These are phyloP conservation scores for Ruditapes philippinarum DNA, from an alignment of 1,140 invertebrate genomes.

Conservation along the genomic window DNA sequence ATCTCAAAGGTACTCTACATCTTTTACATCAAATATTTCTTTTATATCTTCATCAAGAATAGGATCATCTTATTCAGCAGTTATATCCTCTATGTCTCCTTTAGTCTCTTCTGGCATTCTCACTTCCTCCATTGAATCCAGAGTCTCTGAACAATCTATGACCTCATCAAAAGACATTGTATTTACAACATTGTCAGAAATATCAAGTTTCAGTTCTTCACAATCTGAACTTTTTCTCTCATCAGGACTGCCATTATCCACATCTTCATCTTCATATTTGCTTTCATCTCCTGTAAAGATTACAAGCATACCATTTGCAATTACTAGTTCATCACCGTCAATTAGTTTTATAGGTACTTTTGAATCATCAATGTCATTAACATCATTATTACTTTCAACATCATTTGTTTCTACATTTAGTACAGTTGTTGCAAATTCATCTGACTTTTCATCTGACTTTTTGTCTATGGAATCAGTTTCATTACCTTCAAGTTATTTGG, in stretches of 20 bases:
- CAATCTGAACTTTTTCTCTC: background rate
- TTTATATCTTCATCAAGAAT: background rate
- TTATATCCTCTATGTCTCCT: too few species aligned
- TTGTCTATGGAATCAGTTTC: background rate
- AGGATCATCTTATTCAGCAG: too few species aligned
- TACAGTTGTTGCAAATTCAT: background rate
- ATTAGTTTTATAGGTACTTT: background rate
- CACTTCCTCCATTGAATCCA: too few species aligned
- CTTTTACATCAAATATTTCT: background rate
- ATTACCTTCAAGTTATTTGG: too few species aligned
- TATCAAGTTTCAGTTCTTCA: background rate
- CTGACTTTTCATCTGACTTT: background rate
- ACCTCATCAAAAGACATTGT: background rate
- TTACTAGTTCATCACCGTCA: background rate
- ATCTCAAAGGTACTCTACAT: background rate
- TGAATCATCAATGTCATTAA: background rate
- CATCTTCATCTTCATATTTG: background rate
- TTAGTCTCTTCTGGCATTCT: background rate
- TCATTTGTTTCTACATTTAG: background rate
- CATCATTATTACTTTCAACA: background rate
- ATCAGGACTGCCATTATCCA: background rate
- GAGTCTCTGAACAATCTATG: too few species aligned
- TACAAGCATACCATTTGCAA: background rate
- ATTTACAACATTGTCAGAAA: background rate
- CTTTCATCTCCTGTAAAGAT: background rate